Conservation (phyloP, 2,888 invertebrate genomes). For the Clostera curtula region DNA sequence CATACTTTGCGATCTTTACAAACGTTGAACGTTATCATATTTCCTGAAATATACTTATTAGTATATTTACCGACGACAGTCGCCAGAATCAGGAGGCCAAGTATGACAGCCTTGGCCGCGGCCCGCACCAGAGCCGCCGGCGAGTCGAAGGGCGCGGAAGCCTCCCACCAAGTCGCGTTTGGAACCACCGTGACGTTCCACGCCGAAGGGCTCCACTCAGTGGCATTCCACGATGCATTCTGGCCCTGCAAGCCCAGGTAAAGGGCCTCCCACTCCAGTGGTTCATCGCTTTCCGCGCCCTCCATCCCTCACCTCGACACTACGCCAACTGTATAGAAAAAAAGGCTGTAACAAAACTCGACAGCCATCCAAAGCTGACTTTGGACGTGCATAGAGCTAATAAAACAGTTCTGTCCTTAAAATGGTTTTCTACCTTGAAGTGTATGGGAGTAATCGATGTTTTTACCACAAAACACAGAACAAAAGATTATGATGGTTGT, state of each 20-base stretch:
- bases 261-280: slow-evolving; percentile 61
- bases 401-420: too few relatives aligned
- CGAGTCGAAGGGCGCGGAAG: slow-evolving; percentile 63
- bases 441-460: too few relatives aligned
- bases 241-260: slow-evolving; percentile 49
- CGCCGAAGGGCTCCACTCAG: slow-evolving; percentile 42
- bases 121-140: slow-evolving; percentile 75
- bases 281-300: slow-evolving; percentile 63
- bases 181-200: slow-evolving; percentile 51
- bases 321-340: slow-evolving; percentile 37
- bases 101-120: slow-evolving; percentile 74
- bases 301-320: slow-evolving; percentile 66
- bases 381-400: slow-evolving; percentile 10
- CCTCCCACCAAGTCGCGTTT: slow-evolving; percentile 57
- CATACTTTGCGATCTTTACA: too few relatives aligned
- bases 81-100: slow-evolving; percentile 77
- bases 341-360: slow-evolving; percentile 9
- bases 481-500: too few relatives aligned
- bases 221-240: slow-evolving; percentile 52
- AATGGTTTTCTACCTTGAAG: too few relatives aligned
- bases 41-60: background rate
- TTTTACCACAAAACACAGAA: too few relatives aligned
- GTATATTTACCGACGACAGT: slow-evolving; percentile 74
- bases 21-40: too few relatives aligned
- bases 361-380: too few relatives aligned